phyloP scores from a whole-genome alignment of 2,888 invertebrate genomes.

The Ectemnius lituratus region DNA sequence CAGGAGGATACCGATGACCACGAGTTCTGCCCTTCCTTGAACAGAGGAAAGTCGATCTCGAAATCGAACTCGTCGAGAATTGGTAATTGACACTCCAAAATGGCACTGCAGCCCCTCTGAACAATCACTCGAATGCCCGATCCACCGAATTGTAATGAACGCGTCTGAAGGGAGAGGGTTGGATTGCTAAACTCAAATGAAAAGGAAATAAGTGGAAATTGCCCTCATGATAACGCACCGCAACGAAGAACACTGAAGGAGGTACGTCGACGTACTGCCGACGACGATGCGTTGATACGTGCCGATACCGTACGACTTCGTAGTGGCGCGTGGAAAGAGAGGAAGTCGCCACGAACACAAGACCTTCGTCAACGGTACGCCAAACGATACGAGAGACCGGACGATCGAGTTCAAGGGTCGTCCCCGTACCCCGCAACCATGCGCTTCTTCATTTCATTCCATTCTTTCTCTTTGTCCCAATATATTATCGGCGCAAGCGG shows the following conservation, averaged over 20 bases:
- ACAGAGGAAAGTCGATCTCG: neutral
- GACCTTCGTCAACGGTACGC: slow-evolving; percentile 9
- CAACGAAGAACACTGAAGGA: slow-evolving; percentile 39
- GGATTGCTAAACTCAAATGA: neutral
- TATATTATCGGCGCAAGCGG: neutral
- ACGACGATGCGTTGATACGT: slow-evolving; percentile 16
- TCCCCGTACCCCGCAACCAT: slow-evolving; percentile 38
- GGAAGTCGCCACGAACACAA: slow-evolving; percentile 23
- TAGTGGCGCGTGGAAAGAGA: slow-evolving; percentile 25
- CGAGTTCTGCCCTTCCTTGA: slow-evolving; percentile 11
- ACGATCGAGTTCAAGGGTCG: slow-evolving; percentile 72
- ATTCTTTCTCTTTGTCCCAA: slow-evolving; percentile 9
- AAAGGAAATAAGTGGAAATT: slow-evolving; percentile 2
- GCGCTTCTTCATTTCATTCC: slow-evolving; percentile 30
- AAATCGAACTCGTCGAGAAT: neutral
- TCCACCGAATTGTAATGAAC: too few species aligned
- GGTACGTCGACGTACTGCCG: slow-evolving; percentile 39
- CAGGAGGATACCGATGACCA: slow-evolving; percentile 42
- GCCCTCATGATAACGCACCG: slow-evolving; percentile 24
- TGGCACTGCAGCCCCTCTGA: too few species aligned
- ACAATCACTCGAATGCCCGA: neutral
- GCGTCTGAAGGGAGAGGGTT: too few species aligned
- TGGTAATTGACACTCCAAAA: too few species aligned
- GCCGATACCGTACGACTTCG: slow-evolving; percentile 18
- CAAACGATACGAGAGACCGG: slow-evolving; percentile 57